Evolutionary conservation across 2,797 vertebrate species (phyloP).

Genomic region (Centropyge bicolor): DNA sequence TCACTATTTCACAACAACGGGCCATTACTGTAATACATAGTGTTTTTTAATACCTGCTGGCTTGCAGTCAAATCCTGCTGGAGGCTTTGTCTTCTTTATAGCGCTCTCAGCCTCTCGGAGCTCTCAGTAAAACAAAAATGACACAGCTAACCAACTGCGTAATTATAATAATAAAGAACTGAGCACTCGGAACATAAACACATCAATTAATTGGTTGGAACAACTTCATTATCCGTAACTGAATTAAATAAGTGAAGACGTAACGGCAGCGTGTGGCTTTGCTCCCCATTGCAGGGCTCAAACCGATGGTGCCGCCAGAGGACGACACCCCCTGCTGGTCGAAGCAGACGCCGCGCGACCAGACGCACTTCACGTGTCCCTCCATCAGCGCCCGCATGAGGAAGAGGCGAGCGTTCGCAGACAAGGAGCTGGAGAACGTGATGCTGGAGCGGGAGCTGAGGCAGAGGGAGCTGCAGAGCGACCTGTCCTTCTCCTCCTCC

Average conservation of each 20-base stretch:
- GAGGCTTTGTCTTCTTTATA: conserved; percentile 53
- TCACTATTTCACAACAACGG: conserved; percentile 46
- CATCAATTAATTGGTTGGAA: conserved; percentile 32
- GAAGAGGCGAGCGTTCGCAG: conserved; percentile 83
- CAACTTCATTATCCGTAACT: conserved; percentile 16
- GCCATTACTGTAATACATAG: conserved; percentile 41
- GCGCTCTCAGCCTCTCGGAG: conserved; percentile 32
- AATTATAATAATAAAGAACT: conserved; percentile 62
- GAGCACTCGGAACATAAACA: conserved; percentile 44
- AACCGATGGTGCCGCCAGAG: conserved; percentile 59
- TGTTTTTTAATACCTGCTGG: conserved; percentile 57
- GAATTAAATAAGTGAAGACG: conserved; percentile 18
- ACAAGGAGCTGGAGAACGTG: conserved; percentile 86
- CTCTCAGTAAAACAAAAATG: conserved; percentile 50
- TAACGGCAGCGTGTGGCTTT: conserved; percentile 38
- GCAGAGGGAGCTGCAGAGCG: conserved; percentile 77
- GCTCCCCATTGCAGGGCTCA: conserved; percentile 66
- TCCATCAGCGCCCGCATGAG: conserved; percentile 83
- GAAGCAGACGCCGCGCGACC: conserved; percentile 55
- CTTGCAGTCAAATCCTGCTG: conserved; percentile 39
- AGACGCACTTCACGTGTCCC: conserved; percentile 60
- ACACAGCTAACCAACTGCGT: conserved; percentile 52
- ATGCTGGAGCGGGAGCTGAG: conserved; percentile 83
- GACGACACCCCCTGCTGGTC: conserved; percentile 70
- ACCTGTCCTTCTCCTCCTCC: conserved; percentile 60